Evolutionary conservation across 2,888 invertebrate genomes (phyloP), one percentile per base, ranked within the genome.

Genomic region (Tridacna gigas): DNA sequence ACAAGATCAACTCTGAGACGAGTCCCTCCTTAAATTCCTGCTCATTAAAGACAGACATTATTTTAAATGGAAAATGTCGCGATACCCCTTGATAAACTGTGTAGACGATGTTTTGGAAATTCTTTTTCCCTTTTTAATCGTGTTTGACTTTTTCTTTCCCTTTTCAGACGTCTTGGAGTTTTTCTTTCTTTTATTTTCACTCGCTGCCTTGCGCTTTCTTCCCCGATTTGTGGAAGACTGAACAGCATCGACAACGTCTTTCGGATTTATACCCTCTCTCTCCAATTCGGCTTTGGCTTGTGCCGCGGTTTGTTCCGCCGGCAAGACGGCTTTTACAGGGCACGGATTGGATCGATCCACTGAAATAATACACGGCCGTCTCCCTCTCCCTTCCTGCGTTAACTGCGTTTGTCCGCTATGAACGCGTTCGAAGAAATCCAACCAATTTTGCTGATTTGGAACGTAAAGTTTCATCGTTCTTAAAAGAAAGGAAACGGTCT

Each of bases 371-470:
- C 25, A 37, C 5, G 67, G 65, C 51, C 67, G 25, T 60, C 74
- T 65, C 20, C 79, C 67, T 18, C 61, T 65, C 61, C 78, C 78
- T 28, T 71, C 51, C 47, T 78, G 78, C 45, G 37, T 37, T 45
- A 71, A 73, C 22, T 37, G 48, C 7, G 78, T 78, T 78, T 78
- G 20, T 25, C 78, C 73, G n/a, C 25, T 71, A 26, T 63, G 71
- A n/a, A 79, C 79, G 13, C 74, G 47, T 37, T 79, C 48, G 45
- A 79, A 80, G 60, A 76, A 80, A 20, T 79, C 45, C 15, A 86
- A 37, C 82, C 82, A 83, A 18, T 78, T 80, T 51, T 82, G 65
- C 22, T 74, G 51, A 77, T 84, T 84, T 15, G 86, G 86, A 15
- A 86, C 71, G 63, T 86, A 86, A 22, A 84, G 15, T 22, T 82